Percentiles rank a stretch among this genome's conserved stretches.
Conservation (phyloP, 2,797 vertebrate genomes). For the Anabacerthia variegaticeps region DNA sequence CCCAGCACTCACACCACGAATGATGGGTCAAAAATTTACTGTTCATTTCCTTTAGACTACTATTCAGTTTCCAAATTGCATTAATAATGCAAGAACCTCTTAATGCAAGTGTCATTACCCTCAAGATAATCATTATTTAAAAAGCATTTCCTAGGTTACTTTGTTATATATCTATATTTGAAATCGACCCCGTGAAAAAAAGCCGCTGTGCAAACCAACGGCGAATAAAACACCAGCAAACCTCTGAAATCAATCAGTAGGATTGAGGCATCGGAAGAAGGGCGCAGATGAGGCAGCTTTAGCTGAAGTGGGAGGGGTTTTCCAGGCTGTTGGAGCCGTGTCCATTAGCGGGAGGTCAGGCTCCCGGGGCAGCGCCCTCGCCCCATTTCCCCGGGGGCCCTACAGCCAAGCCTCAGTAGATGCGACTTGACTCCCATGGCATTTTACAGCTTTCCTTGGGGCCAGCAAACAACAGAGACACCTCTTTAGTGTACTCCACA, state of each 20-base stretch:
- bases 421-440: fast-evolving
- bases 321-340: neutral
- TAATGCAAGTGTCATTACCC: fast-evolving
- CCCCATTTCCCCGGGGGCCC: neutral
- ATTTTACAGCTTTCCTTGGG: neutral
- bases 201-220: neutral
- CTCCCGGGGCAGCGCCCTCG: neutral
- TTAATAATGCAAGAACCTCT: constrained; percentile 17
- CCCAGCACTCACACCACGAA: neutral
- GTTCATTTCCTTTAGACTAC: neutral
- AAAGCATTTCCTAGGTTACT: neutral
- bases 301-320: neutral
- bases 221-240: neutral
- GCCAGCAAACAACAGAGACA: neutral
- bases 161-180: neutral
- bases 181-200: neutral
- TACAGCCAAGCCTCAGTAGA: neutral
- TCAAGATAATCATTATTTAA: neutral
- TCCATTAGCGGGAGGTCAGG: neutral
- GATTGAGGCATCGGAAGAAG: fast-evolving
- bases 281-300: neutral
- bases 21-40: neutral
- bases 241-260: neutral
- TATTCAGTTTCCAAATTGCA: neutral
- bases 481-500: neutral